phyloP scores from a whole-genome alignment of 2,113 vertebrate genomes.

The Chloebia gouldiae region DNA sequence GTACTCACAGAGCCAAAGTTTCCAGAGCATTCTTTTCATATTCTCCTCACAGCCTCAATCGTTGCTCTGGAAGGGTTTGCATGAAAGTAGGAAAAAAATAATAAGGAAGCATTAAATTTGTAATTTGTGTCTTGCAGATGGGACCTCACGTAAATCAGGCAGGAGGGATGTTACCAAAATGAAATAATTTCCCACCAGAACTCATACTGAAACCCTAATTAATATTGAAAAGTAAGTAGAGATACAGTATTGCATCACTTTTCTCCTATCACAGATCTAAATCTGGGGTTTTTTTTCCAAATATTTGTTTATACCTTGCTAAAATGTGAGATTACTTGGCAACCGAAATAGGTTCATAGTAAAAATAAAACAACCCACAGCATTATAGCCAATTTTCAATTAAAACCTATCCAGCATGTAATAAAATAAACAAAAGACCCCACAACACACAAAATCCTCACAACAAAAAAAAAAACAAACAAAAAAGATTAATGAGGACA shows the following conservation, averaged over 20 bases:
- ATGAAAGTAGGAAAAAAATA: neutral
- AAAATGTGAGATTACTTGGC: neutral
- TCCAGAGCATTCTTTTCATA: neutral
- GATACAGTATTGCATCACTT: neutral
- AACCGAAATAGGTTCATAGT: neutral
- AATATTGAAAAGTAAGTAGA: neutral
- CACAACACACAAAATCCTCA: neutral
- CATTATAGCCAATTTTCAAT: neutral
- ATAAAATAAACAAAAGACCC: neutral
- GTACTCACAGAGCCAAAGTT: neutral
- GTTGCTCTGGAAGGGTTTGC: neutral
- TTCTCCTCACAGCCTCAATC: neutral
- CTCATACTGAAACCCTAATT: neutral
- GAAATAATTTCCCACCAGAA: neutral
- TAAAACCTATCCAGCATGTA: neutral
- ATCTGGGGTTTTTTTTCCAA: rapidly evolving
- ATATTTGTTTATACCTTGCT: neutral
- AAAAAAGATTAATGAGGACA: rapidly evolving
- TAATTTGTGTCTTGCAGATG: neutral
- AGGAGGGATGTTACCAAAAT: neutral
- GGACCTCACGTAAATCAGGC: neutral
- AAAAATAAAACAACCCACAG: neutral
- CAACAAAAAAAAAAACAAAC: neutral
- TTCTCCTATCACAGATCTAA: neutral
- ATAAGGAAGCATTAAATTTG: neutral